Conservation (phyloP, 2,113 vertebrate genomes). For the Manacus vitellinus region DNA sequence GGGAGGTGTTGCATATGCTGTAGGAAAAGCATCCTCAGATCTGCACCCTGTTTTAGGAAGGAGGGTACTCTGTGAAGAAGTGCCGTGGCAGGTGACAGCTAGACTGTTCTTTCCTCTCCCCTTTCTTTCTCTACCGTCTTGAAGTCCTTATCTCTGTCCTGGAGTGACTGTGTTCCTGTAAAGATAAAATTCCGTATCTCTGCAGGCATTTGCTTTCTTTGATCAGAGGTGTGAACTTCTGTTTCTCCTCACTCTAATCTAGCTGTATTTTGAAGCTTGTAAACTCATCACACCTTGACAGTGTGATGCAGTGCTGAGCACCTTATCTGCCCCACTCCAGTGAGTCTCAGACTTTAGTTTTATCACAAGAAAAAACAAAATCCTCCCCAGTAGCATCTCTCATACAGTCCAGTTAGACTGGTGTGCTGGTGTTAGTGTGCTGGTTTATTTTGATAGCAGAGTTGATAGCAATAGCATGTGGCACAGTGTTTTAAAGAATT, state of each 20-base stretch:
- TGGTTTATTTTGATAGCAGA: not conserved
- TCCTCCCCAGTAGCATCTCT: not conserved
- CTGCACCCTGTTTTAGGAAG: not conserved
- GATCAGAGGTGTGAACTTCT: not conserved
- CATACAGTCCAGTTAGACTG: not conserved
- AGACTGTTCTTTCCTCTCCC: not conserved
- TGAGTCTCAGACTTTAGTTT: not conserved
- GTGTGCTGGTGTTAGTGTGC: not conserved
- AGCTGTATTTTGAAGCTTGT: not conserved
- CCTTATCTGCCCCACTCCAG: not conserved
- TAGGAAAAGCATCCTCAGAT: not conserved
- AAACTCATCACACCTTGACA: not conserved
- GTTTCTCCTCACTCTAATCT: not conserved
- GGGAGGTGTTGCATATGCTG: not conserved
- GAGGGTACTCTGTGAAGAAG: not conserved
- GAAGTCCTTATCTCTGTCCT: not conserved
- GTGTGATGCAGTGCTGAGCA: not conserved
- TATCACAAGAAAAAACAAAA: not conserved
- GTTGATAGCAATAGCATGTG: not conserved
- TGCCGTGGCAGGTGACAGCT: not conserved
- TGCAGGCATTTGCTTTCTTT: not conserved
- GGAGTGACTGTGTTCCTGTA: not conserved
- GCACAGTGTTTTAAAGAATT: not conserved
- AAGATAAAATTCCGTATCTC: not conserved
- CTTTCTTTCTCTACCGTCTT: not conserved